Percentiles rank a stretch among this genome's conserved stretches.
These are phyloP conservation scores for Heliopora coerulea DNA, from an alignment of 92 coral and sea anemone genomes.

Conservation along the genomic window DNA sequence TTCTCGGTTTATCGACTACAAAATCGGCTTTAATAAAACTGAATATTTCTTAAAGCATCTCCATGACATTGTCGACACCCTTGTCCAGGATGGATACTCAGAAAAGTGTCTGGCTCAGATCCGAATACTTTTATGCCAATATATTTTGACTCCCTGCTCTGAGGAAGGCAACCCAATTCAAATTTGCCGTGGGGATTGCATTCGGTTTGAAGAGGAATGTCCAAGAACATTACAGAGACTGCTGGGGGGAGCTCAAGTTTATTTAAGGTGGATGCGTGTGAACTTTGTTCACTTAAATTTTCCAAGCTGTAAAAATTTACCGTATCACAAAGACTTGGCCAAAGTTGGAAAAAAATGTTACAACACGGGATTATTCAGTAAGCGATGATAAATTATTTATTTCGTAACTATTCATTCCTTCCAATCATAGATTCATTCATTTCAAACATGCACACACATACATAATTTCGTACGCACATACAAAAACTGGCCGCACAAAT, in stretches of 20 bases:
- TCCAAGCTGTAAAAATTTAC: conserved; percentile 69
- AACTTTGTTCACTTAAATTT: conserved; percentile 69
- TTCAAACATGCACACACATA: no score
- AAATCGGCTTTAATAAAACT: conserved; percentile 61
- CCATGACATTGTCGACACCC: conserved; percentile 26
- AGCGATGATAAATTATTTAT: conserved; percentile 36
- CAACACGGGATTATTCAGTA: conserved; percentile 74
- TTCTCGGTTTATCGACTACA: conserved; percentile 83
- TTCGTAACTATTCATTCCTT: no score
- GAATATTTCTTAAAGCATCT: conserved; percentile 47
- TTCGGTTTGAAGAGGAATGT: conserved; percentile 70
- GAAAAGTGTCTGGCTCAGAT: conserved; percentile 57
- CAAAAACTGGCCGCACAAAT: no score
- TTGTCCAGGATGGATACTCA: conserved; percentile 30
- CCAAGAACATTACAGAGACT: conserved; percentile 59
- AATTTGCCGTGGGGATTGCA: conserved; percentile 83
- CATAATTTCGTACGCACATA: no score
- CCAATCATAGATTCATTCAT: no score
- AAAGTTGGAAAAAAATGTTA: conserved; percentile 60
- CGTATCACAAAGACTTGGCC: conserved; percentile 39
- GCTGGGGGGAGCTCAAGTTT: conserved; percentile 61
- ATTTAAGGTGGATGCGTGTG: conserved; percentile 34
- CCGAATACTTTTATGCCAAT: conserved; percentile 74
- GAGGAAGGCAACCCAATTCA: conserved; percentile 55
- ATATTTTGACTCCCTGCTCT: conserved; percentile 76